Evolutionary conservation across 2,797 vertebrate species (phyloP), one percentile per base, ranked within the genome.

Genomic region (Rhodeus uyekii): DNA sequence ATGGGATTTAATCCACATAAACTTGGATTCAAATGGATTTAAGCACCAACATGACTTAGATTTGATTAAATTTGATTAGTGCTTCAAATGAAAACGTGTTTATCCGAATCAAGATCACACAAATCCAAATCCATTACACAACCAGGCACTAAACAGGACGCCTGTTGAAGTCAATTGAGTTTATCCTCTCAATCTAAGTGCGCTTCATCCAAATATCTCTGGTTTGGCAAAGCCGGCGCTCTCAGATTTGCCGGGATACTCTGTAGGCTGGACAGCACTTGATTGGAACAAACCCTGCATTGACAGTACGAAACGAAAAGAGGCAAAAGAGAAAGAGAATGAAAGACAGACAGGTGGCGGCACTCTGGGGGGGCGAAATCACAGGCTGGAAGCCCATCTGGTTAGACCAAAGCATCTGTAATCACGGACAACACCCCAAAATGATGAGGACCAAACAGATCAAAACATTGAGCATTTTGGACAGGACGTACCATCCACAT

Each of bases 141-240:
- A 73, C 69, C 80, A 9, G 60, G 36, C 13, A 13, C 58, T 55
- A 68, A 73, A 72, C 78, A 73, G 76, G 65, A 78, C 19, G 46
- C 53, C 80, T 72, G 68, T 42, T 85, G 67, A 78, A 85, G 86
- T 84, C 74, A 82, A 27, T 60, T 34, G 74, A 42, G 29, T 63
- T 88, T 81, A 88, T 84, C 80, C 65, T 81, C 58, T 88, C 83
- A 88, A 86, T 89, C 84, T 88, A 89, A 91, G 86, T 63, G 85
- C 69, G 29, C 79, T 83, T 90, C 73, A 90, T 89, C 90, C 89
- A 29, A 72, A 71, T 32, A 86, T 78, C 85, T 88, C 87, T 85
- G 86, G 80, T 78, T 88, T 73, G 82, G 50, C 80, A 65, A 65
- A 84, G 88, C 87, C 87, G 36, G 29, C 46, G 3, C 84, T 74